These are phyloP conservation scores for Antechinus flavipes DNA, from an alignment of 2,113 vertebrate genomes.

Conservation along the genomic window DNA sequence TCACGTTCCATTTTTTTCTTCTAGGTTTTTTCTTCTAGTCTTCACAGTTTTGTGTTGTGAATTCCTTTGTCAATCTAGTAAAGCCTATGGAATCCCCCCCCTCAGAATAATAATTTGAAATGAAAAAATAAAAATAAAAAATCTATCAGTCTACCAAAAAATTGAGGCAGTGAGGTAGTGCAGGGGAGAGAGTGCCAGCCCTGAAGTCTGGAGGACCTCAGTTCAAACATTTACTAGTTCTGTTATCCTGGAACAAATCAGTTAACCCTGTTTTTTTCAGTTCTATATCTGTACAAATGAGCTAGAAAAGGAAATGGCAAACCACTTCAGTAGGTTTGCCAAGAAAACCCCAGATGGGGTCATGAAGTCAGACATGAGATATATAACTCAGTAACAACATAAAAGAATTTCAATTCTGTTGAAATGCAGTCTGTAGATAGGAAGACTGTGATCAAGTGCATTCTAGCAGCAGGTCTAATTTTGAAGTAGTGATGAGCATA, in stretches of 20 bases:
- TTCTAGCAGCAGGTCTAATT: neutral
- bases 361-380: neutral
- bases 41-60: neutral
- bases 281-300: neutral
- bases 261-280: neutral
- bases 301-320: neutral
- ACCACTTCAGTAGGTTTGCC: neutral
- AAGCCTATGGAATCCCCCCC: neutral
- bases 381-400: neutral
- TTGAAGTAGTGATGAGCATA: neutral
- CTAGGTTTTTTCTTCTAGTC: neutral
- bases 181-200: no score
- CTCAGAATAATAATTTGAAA: neutral
- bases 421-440: neutral
- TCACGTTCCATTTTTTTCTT: neutral
- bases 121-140: neutral
- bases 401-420: neutral
- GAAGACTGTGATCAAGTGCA: neutral
- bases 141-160: neutral
- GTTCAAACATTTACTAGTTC: no score
- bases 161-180: neutral
- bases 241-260: neutral
- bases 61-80: neutral
- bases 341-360: neutral
- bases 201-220: no score